Evolutionary conservation across 2,888 invertebrate genomes (phyloP), one percentile per base, ranked within the genome.

Genomic region (Flexamia atlantica): DNA sequence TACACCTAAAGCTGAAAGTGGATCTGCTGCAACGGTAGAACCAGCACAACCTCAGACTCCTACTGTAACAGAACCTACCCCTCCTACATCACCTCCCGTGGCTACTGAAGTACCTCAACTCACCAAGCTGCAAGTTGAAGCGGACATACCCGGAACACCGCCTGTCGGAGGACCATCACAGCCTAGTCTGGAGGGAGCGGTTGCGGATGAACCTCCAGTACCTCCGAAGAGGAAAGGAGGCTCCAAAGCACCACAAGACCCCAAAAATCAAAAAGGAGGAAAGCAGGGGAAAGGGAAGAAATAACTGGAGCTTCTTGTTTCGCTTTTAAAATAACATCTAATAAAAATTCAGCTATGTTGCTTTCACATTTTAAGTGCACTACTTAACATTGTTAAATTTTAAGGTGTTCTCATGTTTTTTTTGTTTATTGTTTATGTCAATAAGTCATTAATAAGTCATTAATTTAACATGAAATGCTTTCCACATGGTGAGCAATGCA

Each of bases 61-160:
- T 80, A 76, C 86, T 12, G 85, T 84, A 40, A 85, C 86, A 32
- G 68, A 60, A 32, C 79, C 85, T 32, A 84, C 85, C 5, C 82
- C 85, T 60, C 84, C 83, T 36, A 83, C 82, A 14, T 83, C 85
- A 36, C 79, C 83, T 0, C 82, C 84, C 32, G 74, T 60, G 20
- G 76, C 84, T 64, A 46, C 57, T 46, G 84, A 84, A 30, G 7
- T 68, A 14, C 50, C 84, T 46, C 76, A 76, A 46, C 32, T 82
- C 23, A 40, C 76, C 23, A 82, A 82, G 60, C 70, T 83, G 12
- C 76, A 72, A 12, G 84, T 80, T 1, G 83, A 85, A n/a, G 89
- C 90, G 0, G 89, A 90, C 89, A 88, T 84, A 23, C 81, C 84
- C 32, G 83, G 42, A 20, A 84, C 85, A 46, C 72, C 85, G 53